Conservation (phyloP, 2,888 invertebrate genomes). For the Eupithecia dodoneata region DNA sequence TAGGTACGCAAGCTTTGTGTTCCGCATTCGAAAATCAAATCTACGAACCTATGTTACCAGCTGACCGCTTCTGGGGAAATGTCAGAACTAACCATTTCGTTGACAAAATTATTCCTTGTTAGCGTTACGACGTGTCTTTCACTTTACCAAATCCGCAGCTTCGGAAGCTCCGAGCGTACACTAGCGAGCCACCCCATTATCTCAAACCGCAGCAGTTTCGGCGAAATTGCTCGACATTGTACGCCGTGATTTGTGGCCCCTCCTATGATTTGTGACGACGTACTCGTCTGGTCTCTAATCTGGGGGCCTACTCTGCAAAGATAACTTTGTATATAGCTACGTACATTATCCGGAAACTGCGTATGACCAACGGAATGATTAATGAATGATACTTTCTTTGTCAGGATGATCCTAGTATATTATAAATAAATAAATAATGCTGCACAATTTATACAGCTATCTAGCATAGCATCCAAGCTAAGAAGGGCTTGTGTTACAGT, state of each 20-base stretch:
- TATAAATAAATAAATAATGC: no score
- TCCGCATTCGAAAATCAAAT: neutral
- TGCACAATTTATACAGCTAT: no score
- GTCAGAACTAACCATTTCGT: neutral
- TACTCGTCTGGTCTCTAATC: conserved; percentile 7
- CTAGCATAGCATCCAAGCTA: no score
- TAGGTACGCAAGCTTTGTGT: neutral
- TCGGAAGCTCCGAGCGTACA: conserved; percentile 3
- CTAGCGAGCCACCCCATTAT: conserved; percentile 7
- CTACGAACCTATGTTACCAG: neutral
- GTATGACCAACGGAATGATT: neutral
- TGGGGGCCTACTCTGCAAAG: conserved; percentile 2
- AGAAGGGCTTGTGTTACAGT: no score
- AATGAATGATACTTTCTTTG: no score
- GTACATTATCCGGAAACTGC: neutral
- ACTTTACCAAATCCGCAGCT: neutral
- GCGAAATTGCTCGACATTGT: conserved; percentile 8
- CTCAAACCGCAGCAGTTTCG: conserved; percentile 5
- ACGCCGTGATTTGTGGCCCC: conserved; percentile 11
- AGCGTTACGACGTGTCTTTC: neutral
- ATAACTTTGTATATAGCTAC: neutral
- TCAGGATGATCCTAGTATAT: neutral
- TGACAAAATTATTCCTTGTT: neutral
- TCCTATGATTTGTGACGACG: conserved; percentile 16
- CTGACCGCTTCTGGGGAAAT: neutral